Evolutionary conservation across 2,888 invertebrate genomes (phyloP).

Genomic region (Calameuta idolon): DNA sequence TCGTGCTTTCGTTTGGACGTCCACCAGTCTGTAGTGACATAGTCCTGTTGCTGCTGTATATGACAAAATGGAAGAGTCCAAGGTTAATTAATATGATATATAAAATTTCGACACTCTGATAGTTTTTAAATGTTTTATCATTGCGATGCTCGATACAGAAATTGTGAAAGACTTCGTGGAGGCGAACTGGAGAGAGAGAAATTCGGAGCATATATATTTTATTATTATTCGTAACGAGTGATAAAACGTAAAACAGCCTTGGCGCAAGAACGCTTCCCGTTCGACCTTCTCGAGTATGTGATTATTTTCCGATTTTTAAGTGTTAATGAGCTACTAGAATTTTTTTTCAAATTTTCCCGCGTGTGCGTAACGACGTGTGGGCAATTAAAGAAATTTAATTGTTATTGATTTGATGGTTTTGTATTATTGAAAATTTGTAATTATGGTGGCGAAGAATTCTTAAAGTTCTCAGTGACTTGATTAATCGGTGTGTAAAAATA

Average conservation of each 20-base stretch:
- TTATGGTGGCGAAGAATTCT: neutral
- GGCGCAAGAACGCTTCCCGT: neutral
- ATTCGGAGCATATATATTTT: neutral
- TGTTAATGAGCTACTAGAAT: neutral
- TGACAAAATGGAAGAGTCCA: neutral
- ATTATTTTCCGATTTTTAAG: neutral
- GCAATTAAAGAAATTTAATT: neutral
- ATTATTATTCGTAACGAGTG: neutral
- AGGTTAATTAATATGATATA: neutral
- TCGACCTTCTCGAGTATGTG: neutral
- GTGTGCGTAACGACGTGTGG: no score
- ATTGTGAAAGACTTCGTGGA: neutral
- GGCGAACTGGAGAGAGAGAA: neutral
- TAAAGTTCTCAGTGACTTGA: neutral
- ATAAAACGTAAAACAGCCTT: neutral
- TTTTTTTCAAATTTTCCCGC: neutral
- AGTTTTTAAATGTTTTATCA: neutral
- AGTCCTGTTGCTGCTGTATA: neutral
- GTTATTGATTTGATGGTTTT: neutral
- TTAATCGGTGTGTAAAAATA: slow-evolving; percentile 4
- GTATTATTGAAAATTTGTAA: neutral
- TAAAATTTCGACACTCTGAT: neutral
- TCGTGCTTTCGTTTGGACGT: slow-evolving; percentile 44
- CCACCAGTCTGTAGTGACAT: neutral
- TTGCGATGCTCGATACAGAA: neutral